Percentiles rank a stretch among this genome's conserved stretches.
Conservation (phyloP, 2,113 vertebrate species). For the Otis tarda region DNA sequence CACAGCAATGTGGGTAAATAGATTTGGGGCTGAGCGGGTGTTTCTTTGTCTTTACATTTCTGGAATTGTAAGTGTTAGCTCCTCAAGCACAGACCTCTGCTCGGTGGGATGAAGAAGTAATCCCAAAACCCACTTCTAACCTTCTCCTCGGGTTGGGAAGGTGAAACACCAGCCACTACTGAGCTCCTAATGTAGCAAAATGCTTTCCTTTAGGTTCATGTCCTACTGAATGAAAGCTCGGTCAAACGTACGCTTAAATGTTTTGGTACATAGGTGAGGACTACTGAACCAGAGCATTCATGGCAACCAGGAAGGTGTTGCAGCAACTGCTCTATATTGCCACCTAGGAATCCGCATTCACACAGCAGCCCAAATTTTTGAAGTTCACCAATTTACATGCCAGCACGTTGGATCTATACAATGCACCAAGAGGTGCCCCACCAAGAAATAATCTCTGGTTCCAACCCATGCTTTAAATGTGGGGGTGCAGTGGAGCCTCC, state of each 20-base stretch:
- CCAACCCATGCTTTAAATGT: neutral
- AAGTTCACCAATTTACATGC: neutral
- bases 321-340: neutral
- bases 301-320: neutral
- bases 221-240: neutral
- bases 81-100: neutral
- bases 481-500: neutral
- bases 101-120: neutral
- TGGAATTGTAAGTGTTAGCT: neutral
- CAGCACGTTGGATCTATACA: rapidly evolving
- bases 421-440: neutral
- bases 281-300: neutral
- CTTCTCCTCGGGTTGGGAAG: neutral
- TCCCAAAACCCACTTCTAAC: neutral
- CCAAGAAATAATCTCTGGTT: neutral
- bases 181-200: neutral
- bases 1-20: neutral
- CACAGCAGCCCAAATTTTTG: neutral
- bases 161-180: neutral
- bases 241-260: neutral
- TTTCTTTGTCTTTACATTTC: neutral
- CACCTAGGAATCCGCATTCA: neutral
- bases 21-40: neutral
- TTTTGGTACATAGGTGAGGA: neutral
- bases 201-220: neutral